phyloP scores from a whole-genome alignment of 2,888 invertebrate genomes.

The Stomorhina lunata region DNA sequence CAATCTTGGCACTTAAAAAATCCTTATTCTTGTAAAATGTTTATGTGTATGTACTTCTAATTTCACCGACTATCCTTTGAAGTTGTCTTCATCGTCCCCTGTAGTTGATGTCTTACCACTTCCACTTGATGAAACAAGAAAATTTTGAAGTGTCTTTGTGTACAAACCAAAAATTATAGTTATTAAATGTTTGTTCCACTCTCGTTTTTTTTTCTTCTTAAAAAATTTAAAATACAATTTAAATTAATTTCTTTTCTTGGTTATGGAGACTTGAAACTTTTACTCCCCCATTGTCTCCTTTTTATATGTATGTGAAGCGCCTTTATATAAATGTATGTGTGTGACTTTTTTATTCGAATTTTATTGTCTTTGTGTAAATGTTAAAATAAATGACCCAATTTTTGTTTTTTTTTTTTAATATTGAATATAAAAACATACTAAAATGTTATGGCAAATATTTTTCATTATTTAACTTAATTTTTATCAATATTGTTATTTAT shows the following conservation, averaged over 20 bases:
- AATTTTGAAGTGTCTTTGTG: background rate
- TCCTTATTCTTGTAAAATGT: background rate
- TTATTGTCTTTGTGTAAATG: conserved; percentile 26
- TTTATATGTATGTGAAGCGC: background rate
- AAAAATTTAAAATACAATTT: background rate
- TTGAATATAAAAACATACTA: background rate
- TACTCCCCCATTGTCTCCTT: background rate
- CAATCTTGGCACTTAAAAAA: background rate
- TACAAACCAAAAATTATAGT: background rate
- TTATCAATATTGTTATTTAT: background rate
- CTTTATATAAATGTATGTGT: background rate
- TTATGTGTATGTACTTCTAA: background rate
- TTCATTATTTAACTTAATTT: background rate
- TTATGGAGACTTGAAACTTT: background rate
- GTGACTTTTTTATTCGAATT: background rate
- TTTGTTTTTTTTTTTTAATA: background rate
- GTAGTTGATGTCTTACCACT: conserved; percentile 9
- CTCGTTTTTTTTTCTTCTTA: background rate
- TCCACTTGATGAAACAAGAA: background rate
- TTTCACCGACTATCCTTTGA: background rate
- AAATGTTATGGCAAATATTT: background rate
- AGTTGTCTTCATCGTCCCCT: background rate
- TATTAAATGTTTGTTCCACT: background rate
- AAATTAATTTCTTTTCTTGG: background rate
- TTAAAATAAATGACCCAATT: conserved; percentile 11